Evolutionary conservation across 2,888 invertebrate species (phyloP).

Genomic region (Phorcus lineatus): DNA sequence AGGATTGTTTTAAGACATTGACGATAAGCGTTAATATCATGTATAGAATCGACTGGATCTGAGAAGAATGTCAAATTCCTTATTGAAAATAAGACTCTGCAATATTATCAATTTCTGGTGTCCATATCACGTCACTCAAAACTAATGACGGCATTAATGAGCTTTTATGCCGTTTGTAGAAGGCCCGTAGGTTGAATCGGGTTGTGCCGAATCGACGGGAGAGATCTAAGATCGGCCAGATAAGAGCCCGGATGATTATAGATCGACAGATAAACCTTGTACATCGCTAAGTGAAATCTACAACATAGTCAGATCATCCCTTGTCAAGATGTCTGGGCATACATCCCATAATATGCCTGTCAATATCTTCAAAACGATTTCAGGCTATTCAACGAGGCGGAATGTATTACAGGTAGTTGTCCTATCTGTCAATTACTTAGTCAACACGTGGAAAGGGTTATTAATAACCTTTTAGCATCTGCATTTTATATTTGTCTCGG

Average conservation of each 20-base stretch:
- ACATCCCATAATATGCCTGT: not conserved
- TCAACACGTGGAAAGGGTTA: too few species aligned
- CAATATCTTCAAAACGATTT: not conserved
- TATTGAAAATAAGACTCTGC: not conserved
- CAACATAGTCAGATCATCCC: not conserved
- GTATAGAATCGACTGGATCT: too few species aligned
- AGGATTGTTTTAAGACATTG: too few species aligned
- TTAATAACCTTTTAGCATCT: too few species aligned
- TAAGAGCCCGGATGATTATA: not conserved
- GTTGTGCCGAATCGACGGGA: too few species aligned
- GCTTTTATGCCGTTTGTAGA: not conserved
- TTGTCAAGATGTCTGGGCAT: not conserved
- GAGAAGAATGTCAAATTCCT: not conserved
- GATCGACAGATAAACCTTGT: constrained; percentile 1
- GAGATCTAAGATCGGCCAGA: not conserved
- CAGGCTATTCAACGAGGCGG: too few species aligned
- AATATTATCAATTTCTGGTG: not conserved
- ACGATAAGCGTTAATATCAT: too few species aligned
- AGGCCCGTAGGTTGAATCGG: too few species aligned
- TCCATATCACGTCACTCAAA: not conserved
- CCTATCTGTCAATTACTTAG: too few species aligned
- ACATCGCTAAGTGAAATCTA: not conserved
- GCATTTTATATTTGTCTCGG: too few species aligned
- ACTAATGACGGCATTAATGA: not conserved
- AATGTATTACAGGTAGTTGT: too few species aligned